Evolutionary conservation across 2,888 invertebrate genomes (phyloP), one percentile per base, ranked within the genome.

Genomic region (Galeopsomyia nigrocyanea): DNA sequence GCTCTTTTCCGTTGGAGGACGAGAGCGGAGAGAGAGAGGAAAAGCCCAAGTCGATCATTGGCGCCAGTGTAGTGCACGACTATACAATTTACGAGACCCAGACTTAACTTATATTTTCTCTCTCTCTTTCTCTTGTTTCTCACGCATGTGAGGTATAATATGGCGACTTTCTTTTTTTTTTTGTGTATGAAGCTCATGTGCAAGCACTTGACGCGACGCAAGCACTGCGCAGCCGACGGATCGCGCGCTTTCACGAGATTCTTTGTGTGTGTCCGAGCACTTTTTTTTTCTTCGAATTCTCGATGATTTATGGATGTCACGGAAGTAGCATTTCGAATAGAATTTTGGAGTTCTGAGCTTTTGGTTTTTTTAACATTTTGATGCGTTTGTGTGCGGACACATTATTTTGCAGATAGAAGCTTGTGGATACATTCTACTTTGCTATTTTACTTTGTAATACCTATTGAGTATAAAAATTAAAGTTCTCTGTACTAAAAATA

Each of bases 181-280:
- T 51, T 51, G 17, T 17, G 14, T 51, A 19, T 51, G 31, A 57
- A 26, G 57, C 74, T 77, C 79, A 78, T 78, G 68, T 80, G 80
- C 79, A 78, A 80, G 70, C 79, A 79, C 80, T 81, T 78, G 78
- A 80, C 55, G 21, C 74, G 50, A 50, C 65, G 80, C 79, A 78
- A 80, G 70, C 79, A 79, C 80, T 80, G 21, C 74, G 50, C 26
- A 47, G 53, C 21, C 74, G 50, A 51, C 66, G 58, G 65, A 53
- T 55, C 56, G 56, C 21, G 56, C 39, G 39, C 39, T 39, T 39
- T 39, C 10, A 39, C 39, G 7, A 39, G 39, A 1, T 39, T 13
- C 39, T 39, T 39, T 39, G 39, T 10, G 39, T 39, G 39, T 13
- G 39, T 39, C 39, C 39, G 39, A 39, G 39, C 13, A 39, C 39